phyloP scores from a whole-genome alignment of 2,888 invertebrate species.

The Hypercompe scribonia region DNA sequence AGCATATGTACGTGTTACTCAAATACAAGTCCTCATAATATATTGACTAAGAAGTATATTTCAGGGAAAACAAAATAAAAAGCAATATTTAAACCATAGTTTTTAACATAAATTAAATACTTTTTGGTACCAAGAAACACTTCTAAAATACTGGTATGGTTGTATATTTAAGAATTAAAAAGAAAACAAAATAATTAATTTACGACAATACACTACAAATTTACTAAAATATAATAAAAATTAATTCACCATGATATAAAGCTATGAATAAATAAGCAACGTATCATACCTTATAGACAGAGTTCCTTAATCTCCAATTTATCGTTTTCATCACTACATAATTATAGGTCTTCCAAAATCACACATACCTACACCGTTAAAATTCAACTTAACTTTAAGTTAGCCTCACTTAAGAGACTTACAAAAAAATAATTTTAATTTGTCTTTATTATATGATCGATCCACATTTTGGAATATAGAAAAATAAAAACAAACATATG shows the following conservation, averaged over 20 bases:
- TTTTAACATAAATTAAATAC: no score
- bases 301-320: background rate
- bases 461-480: slow-evolving; percentile 54
- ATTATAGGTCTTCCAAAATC: background rate
- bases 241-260: background rate
- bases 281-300: background rate
- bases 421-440: background rate
- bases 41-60: no score
- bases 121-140: no score
- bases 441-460: slow-evolving; percentile 37
- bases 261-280: background rate
- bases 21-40: no score
- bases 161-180: no score
- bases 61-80: no score
- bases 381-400: background rate
- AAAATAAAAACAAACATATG: slow-evolving; percentile 54
- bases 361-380: background rate
- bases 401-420: background rate
- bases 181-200: no score
- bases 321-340: background rate
- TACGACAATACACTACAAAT: no score
- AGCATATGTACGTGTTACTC: no score
- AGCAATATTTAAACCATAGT: no score
- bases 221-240: no score
- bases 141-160: no score